Evolutionary conservation across 1,140 invertebrate genomes (phyloP), one percentile per base, ranked within the genome.

Genomic region (Tyrophagus putrescentiae): DNA sequence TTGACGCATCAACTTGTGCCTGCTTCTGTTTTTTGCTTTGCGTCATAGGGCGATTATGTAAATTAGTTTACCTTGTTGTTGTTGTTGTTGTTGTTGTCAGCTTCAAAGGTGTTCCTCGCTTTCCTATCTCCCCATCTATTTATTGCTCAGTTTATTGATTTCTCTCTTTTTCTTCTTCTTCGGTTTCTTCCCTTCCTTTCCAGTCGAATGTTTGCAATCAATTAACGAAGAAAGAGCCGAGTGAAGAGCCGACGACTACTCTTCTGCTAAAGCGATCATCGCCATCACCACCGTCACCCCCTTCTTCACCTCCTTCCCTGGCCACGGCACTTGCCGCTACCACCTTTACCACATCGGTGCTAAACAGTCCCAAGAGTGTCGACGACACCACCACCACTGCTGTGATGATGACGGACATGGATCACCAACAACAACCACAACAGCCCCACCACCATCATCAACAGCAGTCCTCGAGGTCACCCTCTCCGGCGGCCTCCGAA

Each of bases 121-220:
- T n/a, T n/a, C n/a, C n/a, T n/a, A n/a, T n/a, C n/a, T n/a, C n/a
- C n/a, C n/a, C n/a, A n/a, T n/a, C n/a, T n/a, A n/a, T n/a, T n/a
- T n/a, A n/a, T n/a, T 42, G 41, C 18, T 42, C 6, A 5, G 41
- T 42, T 42, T 21, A 4, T 3, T 42, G 18, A 5, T 42, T 3
- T 42, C n/a, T 3, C 25, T 42, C 2, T 42, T 23, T 42, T 5
- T 42, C 1, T 42, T 42, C 6, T 42, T n/a, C 18, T 23, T 42
- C 41, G 18, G 25, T 42, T 21, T 42, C 18, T 3, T 3, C 25
- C 4, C 18, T 42, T 42, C 25, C 25, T 42, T 42, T 42, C 36
- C 27, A 54, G 52, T 27, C 52, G 21, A 54, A 54, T 54, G 4
- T 54, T 27, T 27, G 52, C 52, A 54, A 54, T 54, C 52, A 54